Evolutionary conservation across 2,113 vertebrate species (phyloP).

Genomic region (Otolemur garnettii): DNA sequence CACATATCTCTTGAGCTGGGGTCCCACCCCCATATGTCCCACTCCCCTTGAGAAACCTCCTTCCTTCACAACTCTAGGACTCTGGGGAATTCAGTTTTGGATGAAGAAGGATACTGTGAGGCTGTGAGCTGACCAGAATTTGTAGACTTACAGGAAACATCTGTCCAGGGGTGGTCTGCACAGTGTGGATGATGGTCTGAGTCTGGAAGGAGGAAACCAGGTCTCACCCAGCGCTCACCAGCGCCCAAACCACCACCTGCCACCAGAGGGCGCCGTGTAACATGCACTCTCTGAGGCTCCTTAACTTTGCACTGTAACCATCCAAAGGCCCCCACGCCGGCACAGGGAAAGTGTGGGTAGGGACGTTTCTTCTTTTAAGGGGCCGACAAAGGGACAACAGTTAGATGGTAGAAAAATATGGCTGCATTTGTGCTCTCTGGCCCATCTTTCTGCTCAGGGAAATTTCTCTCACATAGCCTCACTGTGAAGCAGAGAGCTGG

Average conservation of each 20-base stretch:
- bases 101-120: background rate
- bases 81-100: background rate
- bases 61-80: background rate
- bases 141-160: constrained; percentile 66
- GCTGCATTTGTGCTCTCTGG: background rate
- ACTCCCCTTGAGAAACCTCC: background rate
- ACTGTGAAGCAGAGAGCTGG: background rate
- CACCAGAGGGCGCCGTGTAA: background rate
- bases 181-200: rapidly evolving
- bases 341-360: background rate
- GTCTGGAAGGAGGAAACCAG: constrained; percentile 43
- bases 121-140: background rate
- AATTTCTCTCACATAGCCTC: background rate
- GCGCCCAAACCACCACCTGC: background rate
- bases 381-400: background rate
- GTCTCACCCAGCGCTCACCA: background rate
- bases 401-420: background rate
- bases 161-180: background rate
- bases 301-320: background rate
- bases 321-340: rapidly evolving
- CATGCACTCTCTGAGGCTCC: rapidly evolving
- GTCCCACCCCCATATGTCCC: background rate
- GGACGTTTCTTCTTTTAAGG: background rate
- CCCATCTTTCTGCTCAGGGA: background rate
- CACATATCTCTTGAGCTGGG: background rate